These are phyloP conservation scores for Oryzias dopingdopingensis DNA, from an alignment of 2,797 vertebrate genomes.

Conservation along the genomic window DNA sequence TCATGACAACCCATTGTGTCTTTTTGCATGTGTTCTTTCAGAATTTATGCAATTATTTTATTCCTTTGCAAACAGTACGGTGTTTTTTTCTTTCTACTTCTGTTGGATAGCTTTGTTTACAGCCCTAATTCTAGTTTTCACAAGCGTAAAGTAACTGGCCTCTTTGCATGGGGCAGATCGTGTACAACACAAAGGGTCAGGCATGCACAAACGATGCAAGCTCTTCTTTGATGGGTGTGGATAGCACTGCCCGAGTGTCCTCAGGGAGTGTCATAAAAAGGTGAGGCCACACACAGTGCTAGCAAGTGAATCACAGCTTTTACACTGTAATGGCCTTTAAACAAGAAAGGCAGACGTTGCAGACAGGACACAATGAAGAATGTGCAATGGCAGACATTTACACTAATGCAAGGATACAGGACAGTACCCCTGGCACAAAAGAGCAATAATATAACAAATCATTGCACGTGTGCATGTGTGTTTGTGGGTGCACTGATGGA, in stretches of 20 bases:
- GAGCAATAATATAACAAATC: slow-evolving; percentile 47
- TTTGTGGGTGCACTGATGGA: slow-evolving; percentile 6
- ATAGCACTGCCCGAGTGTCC: slow-evolving; percentile 13
- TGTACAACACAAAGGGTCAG: neutral
- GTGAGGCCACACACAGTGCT: slow-evolving; percentile 40
- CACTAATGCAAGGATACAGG: slow-evolving; percentile 36
- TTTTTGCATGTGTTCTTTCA: too few relatives aligned
- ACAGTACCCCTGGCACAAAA: slow-evolving; percentile 37
- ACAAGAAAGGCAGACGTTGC: slow-evolving; percentile 22
- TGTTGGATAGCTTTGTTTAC: too few relatives aligned
- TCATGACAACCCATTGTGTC: too few relatives aligned
- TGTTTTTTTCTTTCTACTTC: too few relatives aligned
- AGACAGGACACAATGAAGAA: slow-evolving; percentile 33
- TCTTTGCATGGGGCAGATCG: too few relatives aligned
- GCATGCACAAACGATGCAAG: neutral
- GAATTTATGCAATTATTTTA: too few relatives aligned
- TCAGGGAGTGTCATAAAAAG: slow-evolving; percentile 23
- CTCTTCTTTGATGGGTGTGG: neutral
- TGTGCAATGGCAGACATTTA: slow-evolving; percentile 35
- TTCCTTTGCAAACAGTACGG: too few relatives aligned
- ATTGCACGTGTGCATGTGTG: slow-evolving; percentile 19
- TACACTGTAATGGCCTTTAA: slow-evolving; percentile 28
- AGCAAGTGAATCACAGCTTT: slow-evolving; percentile 26
- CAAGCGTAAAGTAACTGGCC: too few relatives aligned
- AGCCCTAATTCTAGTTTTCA: too few relatives aligned